These are phyloP conservation scores for Lamproptera curius DNA, from an alignment of 2,888 invertebrate genomes.

Conservation along the genomic window DNA sequence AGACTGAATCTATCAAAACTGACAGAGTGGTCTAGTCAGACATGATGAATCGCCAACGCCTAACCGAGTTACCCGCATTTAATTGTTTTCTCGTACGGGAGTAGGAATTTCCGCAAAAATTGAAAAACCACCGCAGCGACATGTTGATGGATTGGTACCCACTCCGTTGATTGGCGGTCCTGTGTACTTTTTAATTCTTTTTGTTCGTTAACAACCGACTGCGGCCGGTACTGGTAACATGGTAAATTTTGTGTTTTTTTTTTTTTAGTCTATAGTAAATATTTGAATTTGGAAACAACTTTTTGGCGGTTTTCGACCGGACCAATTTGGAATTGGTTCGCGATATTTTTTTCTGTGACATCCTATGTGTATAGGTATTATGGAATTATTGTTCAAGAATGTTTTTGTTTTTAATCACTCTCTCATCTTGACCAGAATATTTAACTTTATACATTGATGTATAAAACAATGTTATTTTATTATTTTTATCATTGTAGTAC, in stretches of 20 bases:
- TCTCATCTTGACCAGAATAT: too few relatives aligned
- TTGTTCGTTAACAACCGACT: conserved; percentile 19
- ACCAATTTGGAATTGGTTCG: background rate
- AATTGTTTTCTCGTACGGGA: conserved; percentile 43
- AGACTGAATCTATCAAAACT: conserved; percentile 18
- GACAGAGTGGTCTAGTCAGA: conserved; percentile 23
- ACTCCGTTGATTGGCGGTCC: conserved; percentile 62
- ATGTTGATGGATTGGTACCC: conserved; percentile 54
- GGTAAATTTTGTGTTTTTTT: conserved; percentile 11
- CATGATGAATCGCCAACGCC: conserved; percentile 36
- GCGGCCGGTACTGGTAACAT: conserved; percentile 4
- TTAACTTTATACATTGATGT: too few relatives aligned
- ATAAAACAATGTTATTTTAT: too few relatives aligned
- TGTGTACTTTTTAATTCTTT: conserved; percentile 30
- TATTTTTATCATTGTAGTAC: too few relatives aligned
- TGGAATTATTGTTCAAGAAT: too few relatives aligned
- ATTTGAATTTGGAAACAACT: conserved; percentile 11
- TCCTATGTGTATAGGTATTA: too few relatives aligned
- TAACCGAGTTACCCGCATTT: conserved; percentile 34
- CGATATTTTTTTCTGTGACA: background rate
- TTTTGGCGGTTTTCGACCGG: background rate
- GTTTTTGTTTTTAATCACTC: too few relatives aligned
- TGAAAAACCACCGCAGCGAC: conserved; percentile 43
- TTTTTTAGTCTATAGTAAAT: background rate
- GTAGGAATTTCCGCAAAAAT: conserved; percentile 47